Conservation (phyloP, 1,140 invertebrate genomes). For the Cydia splendana region DNA sequence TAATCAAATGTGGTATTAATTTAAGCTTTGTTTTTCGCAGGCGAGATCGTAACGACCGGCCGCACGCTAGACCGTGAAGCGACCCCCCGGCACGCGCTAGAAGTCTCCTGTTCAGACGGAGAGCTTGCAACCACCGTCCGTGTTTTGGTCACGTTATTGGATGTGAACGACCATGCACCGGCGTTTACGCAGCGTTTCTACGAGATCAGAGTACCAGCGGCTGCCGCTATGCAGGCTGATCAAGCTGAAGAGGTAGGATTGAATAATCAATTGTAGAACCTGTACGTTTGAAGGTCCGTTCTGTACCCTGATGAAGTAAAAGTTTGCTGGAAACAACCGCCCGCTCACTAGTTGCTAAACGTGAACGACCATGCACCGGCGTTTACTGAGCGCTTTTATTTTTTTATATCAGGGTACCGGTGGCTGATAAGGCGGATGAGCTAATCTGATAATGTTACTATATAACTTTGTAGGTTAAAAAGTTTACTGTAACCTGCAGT, state of each 20-base stretch:
- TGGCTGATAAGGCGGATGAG: too few relatives aligned
- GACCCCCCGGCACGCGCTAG: constrained; percentile 90
- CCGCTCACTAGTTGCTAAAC: too few relatives aligned
- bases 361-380: too few relatives aligned
- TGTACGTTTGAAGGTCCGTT: too few relatives aligned
- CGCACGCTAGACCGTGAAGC: constrained; percentile 92
- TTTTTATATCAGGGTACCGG: too few relatives aligned
- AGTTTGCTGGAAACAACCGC: too few relatives aligned
- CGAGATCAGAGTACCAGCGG: constrained; percentile 88
- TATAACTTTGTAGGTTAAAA: too few relatives aligned
- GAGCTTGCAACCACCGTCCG: constrained; percentile 91
- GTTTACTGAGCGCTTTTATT: too few relatives aligned
- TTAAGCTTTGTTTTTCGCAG: constrained; percentile 72
- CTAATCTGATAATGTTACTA: too few relatives aligned
- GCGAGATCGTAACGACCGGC: constrained; percentile 89
- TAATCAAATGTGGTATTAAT: neutral
- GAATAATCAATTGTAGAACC: too few relatives aligned
- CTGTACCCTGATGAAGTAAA: too few relatives aligned
- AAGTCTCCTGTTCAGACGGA: constrained; percentile 92
- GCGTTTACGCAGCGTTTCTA: constrained; percentile 91
- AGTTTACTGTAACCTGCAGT: too few relatives aligned
- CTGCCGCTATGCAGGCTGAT: constrained; percentile 30
- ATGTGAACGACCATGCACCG: constrained; percentile 92
- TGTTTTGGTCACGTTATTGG: constrained; percentile 89
- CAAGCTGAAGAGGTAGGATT: constrained; percentile 45